phyloP scores from a whole-genome alignment of 37 sponge, comb jelly and placozoan genomes.

The Aphrocallistes beatrix region DNA sequence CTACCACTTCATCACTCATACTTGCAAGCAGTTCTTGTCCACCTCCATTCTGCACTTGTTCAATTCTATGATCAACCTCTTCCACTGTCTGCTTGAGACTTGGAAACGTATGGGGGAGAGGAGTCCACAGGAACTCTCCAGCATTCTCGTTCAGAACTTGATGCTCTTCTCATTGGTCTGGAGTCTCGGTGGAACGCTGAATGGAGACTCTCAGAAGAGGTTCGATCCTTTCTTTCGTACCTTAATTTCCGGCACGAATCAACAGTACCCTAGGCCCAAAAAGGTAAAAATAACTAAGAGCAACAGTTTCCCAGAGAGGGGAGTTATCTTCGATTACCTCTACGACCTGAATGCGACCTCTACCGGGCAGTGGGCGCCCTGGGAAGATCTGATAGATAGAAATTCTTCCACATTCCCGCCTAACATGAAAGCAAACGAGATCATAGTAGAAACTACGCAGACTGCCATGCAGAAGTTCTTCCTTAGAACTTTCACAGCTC shows the following conservation, averaged over 20 bases:
- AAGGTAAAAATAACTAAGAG: constrained; percentile 75
- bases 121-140: constrained; percentile 24
- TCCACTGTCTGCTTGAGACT: constrained; percentile 66
- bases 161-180: constrained; percentile 91
- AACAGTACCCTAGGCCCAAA: constrained; percentile 73
- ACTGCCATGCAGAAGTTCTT: constrained; percentile 85
- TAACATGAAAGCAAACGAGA: constrained; percentile 55
- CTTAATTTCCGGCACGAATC: constrained; percentile 74
- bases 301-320: constrained; percentile 76
- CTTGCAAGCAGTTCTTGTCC: constrained; percentile 66
- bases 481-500: constrained; percentile 46
- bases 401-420: constrained; percentile 25
- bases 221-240: constrained; percentile 91
- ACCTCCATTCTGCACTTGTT: constrained; percentile 70
- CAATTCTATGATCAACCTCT: constrained; percentile 53
- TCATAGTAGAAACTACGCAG: constrained; percentile 88
- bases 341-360: constrained; percentile 35
- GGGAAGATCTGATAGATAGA: constrained; percentile 66
- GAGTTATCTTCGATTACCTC: constrained; percentile 75
- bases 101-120: constrained; percentile 25
- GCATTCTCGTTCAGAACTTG: constrained; percentile 49
- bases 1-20: constrained; percentile 65
- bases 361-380: constrained; percentile 50
- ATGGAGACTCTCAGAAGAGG: constrained; percentile 65
- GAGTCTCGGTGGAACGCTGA: constrained; percentile 79